phyloP scores from a whole-genome alignment of 2,797 vertebrate species.

The Artibeus jamaicensis region DNA sequence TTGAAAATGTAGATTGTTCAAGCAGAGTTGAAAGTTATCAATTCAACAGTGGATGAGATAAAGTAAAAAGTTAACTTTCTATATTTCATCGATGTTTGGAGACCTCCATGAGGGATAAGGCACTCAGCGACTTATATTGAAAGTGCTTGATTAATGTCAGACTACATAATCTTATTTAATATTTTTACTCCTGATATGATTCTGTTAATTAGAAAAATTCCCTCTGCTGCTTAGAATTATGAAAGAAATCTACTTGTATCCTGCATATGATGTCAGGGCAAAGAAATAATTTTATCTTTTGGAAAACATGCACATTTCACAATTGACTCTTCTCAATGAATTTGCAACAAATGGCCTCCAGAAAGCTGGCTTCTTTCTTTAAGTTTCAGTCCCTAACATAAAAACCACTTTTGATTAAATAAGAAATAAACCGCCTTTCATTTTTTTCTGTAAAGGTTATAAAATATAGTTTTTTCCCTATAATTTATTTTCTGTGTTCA shows the following conservation, averaged over 20 bases:
- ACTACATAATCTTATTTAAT: background rate
- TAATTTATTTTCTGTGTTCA: background rate
- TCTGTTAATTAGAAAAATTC: constrained; percentile 24
- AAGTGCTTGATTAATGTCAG: background rate
- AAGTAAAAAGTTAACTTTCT: background rate
- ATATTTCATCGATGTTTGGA: background rate
- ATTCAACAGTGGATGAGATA: background rate
- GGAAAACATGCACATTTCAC: background rate
- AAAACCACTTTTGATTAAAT: background rate
- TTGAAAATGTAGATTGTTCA: background rate
- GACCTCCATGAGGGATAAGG: background rate
- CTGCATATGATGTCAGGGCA: background rate
- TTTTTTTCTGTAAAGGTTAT: background rate
- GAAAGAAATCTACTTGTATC: background rate
- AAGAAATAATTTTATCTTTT: background rate
- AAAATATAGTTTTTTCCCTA: background rate
- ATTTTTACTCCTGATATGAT: background rate
- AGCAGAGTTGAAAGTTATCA: background rate
- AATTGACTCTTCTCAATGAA: background rate
- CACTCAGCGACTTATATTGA: background rate
- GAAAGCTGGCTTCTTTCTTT: background rate
- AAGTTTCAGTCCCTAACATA: background rate
- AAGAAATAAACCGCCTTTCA: background rate
- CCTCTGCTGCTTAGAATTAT: background rate
- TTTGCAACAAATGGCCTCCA: background rate